Conservation (phyloP, 2,797 vertebrate genomes). For the Pantherophis alleghaniensis region DNA sequence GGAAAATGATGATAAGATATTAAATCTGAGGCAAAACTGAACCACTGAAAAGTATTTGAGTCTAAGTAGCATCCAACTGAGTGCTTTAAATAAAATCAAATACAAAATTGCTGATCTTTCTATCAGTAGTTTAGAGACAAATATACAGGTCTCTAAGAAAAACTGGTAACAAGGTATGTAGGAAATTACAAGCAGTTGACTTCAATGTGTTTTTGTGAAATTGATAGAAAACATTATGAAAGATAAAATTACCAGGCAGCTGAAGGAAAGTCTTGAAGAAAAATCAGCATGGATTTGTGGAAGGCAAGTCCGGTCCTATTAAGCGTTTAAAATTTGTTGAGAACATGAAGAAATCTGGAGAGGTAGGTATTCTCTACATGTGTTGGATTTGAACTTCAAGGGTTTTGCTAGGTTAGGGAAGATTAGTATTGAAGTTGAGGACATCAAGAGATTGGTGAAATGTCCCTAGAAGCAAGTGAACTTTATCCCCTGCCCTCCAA, state of each 20-base stretch:
- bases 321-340: neutral
- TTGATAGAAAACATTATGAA: neutral
- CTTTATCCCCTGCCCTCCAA: neutral
- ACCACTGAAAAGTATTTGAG: neutral
- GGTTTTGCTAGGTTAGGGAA: neutral
- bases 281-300: neutral
- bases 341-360: neutral
- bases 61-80: neutral
- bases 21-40: neutral
- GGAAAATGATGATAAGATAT: neutral
- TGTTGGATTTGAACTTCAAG: neutral
- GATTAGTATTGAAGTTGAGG: neutral
- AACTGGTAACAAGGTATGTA: neutral
- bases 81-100: neutral
- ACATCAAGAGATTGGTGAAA: neutral
- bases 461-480: conserved; percentile 10
- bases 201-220: neutral
- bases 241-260: neutral
- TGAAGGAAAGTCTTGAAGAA: neutral
- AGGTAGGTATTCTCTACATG: neutral
- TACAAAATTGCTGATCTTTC: neutral
- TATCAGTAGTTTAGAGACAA: neutral
- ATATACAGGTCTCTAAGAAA: neutral
- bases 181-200: neutral
- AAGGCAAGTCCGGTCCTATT: neutral